Conservation (phyloP, 2,888 invertebrate species). For the Trissonchulus latispiculum region DNA sequence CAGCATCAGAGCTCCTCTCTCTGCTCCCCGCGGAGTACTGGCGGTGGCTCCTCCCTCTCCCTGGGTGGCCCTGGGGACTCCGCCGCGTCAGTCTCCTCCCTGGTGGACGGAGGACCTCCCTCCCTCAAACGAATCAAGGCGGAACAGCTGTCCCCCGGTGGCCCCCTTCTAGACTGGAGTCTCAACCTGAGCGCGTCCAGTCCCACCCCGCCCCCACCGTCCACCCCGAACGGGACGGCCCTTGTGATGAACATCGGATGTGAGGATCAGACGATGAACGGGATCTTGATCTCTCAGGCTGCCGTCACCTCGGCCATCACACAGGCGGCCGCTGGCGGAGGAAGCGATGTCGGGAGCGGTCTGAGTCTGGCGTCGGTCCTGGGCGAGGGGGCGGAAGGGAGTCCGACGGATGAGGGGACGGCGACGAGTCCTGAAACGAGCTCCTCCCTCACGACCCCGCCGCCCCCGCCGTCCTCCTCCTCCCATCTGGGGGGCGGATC, state of each 20-base stretch:
- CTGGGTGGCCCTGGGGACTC: no score
- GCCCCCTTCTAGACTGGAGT: not conserved
- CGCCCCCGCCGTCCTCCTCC: not conserved
- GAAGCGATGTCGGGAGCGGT: no score
- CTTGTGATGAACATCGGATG: not conserved
- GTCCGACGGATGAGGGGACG: not conserved
- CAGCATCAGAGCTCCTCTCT: not conserved
- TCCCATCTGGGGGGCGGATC: not conserved
- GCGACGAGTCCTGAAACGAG: not conserved
- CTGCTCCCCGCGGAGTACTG: not conserved
- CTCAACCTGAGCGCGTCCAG: not conserved
- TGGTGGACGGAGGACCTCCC: no score
- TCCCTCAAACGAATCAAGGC: not conserved
- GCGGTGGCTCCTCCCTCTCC: no score
- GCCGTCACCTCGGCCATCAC: not conserved
- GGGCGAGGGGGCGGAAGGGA: no score
- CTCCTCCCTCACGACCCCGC: not conserved
- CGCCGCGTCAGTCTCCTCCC: no score
- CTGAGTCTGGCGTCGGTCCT: no score
- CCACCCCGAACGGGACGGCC: not conserved
- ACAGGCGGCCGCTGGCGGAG: not conserved
- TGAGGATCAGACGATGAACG: not conserved
- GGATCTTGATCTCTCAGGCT: not conserved
- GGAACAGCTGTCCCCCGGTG: not conserved
- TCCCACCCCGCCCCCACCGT: not conserved